Base-by-base conservation (phyloP, 2,113 vertebrate species). In the Oreochromis niloticus region DNA sequence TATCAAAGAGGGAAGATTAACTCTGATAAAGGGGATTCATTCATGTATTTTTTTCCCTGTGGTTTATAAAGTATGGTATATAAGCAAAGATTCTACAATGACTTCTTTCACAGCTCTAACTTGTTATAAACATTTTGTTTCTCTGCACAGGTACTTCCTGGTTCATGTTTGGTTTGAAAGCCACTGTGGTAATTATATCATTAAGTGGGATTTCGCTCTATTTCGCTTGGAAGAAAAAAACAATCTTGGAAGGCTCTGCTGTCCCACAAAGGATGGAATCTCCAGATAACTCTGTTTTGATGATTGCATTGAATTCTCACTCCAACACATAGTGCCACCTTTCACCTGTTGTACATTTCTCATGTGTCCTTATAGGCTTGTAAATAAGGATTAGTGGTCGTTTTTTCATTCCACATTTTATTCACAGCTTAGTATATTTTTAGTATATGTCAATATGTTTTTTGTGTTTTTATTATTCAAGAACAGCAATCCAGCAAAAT, bases 371-470 rank as follows among this genome's bases (percentile, higher is more conserved):
- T 1, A 16, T 57, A 57, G 56, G 13, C 24, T 30, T 59, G 24
- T 30, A 59, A 59, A 57, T 57, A 30, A 59, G 24, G 13, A 59
- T 57, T 30, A 30, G 4, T 57, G 6, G 22, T 9, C 7, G 7
- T 2, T 0, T 0, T 0, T 52, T 54, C 24, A 30, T 59, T 59
- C 56, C 4, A 59, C 56, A 57, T 57, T 1, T 59, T 30, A 59
- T 59, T 59, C 27, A 0, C 56, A 9, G 7, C 1, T 59, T 59
- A 59, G 56, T 0, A 30, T 57, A 30, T 5, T 57, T 57, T 57
- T 30, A 57, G 55, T 30, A 57, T 57, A 57, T 57, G 24, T 16
- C 56, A 59, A 30, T 59, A 30, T 59, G 24, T 9, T 57, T 30
- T 59, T 59, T 59, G 27, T 0, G 3, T 59, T 59, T 16, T 59